Evolutionary conservation across 2,888 invertebrate species (phyloP).

Genomic region (Heliconius charithonia): DNA sequence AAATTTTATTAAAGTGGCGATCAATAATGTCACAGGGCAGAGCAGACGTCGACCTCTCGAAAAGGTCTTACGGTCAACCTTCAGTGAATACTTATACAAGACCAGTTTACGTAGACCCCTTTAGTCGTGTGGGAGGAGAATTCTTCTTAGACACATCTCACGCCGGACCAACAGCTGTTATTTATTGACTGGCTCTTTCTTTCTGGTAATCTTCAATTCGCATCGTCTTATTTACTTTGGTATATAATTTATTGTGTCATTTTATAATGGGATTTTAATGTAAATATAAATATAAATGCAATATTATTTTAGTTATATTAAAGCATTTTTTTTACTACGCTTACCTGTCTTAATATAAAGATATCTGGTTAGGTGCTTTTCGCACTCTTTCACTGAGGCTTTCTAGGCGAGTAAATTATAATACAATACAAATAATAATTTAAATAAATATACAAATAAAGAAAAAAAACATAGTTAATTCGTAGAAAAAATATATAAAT

Average conservation of each 20-base stretch:
- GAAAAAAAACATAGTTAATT: too few species aligned
- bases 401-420: too few species aligned
- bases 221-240: constrained; percentile 5
- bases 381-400: too few species aligned
- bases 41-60: constrained; percentile 27
- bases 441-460: too few species aligned
- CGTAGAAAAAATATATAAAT: too few species aligned
- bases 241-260: background rate
- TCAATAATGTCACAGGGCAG: constrained; percentile 37
- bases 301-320: too few species aligned
- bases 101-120: constrained; percentile 24
- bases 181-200: constrained; percentile 32
- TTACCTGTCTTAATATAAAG: too few species aligned
- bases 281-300: too few species aligned
- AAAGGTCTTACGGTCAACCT: constrained; percentile 41
- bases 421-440: too few species aligned
- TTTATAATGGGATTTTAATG: background rate
- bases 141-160: constrained; percentile 13
- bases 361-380: too few species aligned
- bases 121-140: constrained; percentile 28
- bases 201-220: constrained; percentile 17
- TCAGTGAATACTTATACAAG: constrained; percentile 34
- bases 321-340: too few species aligned
- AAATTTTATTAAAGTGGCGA: constrained; percentile 37
- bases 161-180: constrained; percentile 28